phyloP scores from a whole-genome alignment of 2,888 invertebrate species.

The Polyploca ridens region DNA sequence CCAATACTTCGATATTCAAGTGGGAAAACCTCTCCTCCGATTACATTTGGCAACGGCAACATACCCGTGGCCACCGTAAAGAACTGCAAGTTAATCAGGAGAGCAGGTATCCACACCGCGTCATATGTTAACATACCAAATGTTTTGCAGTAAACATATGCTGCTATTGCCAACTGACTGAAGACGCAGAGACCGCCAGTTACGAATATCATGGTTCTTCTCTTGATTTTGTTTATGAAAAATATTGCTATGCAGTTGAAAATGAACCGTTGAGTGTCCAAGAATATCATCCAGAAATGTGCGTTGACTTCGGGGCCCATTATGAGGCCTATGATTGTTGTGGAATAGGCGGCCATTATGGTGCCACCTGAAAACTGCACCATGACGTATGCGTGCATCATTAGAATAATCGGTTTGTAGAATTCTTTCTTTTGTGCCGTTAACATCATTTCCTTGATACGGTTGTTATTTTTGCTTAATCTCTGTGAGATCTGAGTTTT shows the following conservation, averaged over 20 bases:
- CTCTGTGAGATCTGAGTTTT: slow-evolving; percentile 39
- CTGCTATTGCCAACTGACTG: slow-evolving; percentile 81
- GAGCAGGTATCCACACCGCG: slow-evolving; percentile 71
- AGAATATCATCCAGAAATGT: slow-evolving; percentile 86
- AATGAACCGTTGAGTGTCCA: slow-evolving; percentile 85
- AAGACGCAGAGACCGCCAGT: slow-evolving; percentile 84
- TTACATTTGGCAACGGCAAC: slow-evolving; percentile 87
- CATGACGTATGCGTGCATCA: slow-evolving; percentile 85
- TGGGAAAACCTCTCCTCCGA: slow-evolving; percentile 88
- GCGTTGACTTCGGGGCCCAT: slow-evolving; percentile 84
- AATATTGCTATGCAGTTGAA: slow-evolving; percentile 85
- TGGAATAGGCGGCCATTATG: slow-evolving; percentile 87
- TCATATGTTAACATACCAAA: slow-evolving; percentile 49
- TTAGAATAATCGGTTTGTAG: slow-evolving; percentile 82
- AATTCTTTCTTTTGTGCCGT: slow-evolving; percentile 75
- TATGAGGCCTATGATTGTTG: slow-evolving; percentile 82
- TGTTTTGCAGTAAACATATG: slow-evolving; percentile 59
- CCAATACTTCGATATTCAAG: slow-evolving; percentile 85
- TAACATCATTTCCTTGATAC: slow-evolving; percentile 29
- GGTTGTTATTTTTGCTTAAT: slow-evolving; percentile 30
- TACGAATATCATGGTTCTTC: slow-evolving; percentile 84
- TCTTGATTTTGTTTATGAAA: slow-evolving; percentile 83
- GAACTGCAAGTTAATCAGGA: slow-evolving; percentile 81
- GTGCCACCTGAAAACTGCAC: slow-evolving; percentile 88
- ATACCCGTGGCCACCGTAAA: slow-evolving; percentile 83